Conservation (phyloP, 2,797 vertebrate species). For the Lophius americanus region DNA sequence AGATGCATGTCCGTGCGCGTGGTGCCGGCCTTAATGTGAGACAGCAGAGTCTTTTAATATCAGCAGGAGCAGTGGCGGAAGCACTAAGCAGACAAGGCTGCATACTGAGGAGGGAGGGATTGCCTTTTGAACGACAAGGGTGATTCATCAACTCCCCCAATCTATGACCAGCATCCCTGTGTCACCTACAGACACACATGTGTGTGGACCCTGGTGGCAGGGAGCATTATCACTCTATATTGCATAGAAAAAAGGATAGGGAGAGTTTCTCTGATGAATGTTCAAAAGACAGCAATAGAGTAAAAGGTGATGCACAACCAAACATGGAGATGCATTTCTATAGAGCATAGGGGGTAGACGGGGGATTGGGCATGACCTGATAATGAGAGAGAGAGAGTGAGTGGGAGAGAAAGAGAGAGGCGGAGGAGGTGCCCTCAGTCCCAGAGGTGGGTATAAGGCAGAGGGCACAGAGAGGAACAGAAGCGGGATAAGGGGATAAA, state of each 20-base stretch:
- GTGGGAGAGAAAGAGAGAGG: constrained; percentile 33
- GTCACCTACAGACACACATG: constrained; percentile 44
- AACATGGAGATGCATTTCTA: constrained; percentile 77
- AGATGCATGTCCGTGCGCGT: constrained; percentile 34
- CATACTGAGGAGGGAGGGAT: constrained; percentile 85
- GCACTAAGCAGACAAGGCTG: constrained; percentile 81
- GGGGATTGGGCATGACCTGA: constrained; percentile 53
- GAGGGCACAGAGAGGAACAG: constrained; percentile 71
- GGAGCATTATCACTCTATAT: constrained; percentile 77
- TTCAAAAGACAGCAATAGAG: constrained; percentile 73
- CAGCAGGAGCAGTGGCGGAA: constrained; percentile 73
- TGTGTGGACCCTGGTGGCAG: constrained; percentile 50
- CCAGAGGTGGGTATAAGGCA: constrained; percentile 70
- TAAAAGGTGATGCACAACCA: constrained; percentile 79
- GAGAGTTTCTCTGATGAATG: constrained; percentile 74
- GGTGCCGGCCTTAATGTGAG: constrained; percentile 78
- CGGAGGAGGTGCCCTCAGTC: constrained; percentile 61
- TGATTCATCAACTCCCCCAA: constrained; percentile 84
- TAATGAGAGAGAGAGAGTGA: constrained; percentile 55
- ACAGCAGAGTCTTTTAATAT: constrained; percentile 85
- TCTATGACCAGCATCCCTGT: constrained; percentile 72
- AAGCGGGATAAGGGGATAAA: constrained; percentile 74
- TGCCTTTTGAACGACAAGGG: constrained; percentile 81
- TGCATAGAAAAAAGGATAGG: constrained; percentile 71
- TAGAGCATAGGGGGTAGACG: constrained; percentile 1